phyloP scores from a whole-genome alignment of 2,797 vertebrate species.

The Jordanella pulchra region DNA sequence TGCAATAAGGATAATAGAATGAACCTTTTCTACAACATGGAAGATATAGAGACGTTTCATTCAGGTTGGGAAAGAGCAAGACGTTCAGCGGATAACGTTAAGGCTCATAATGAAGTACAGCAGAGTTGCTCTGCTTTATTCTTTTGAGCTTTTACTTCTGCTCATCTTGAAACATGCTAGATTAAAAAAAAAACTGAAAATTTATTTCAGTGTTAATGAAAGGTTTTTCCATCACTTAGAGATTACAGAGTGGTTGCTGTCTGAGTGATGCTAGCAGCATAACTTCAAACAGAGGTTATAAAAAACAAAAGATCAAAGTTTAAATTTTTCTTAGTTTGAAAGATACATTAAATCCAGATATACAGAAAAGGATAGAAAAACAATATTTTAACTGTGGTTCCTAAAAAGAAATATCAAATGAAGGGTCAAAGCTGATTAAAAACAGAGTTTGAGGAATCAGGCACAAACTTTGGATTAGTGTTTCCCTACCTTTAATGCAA shows the following conservation, averaged over 20 bases:
- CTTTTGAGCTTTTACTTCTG: neutral
- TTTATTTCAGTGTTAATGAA: neutral
- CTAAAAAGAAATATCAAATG: neutral
- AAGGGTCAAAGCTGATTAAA: neutral
- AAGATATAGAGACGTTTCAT: neutral
- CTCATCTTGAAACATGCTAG: neutral
- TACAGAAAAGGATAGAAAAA: neutral
- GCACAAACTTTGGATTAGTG: neutral
- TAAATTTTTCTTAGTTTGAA: neutral
- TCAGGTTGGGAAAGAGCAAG: neutral
- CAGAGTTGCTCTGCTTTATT: neutral
- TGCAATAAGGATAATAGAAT: neutral
- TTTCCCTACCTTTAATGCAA: conserved; percentile 10
- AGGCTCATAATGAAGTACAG: neutral
- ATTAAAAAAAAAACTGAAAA: too few species aligned
- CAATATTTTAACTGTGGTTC: neutral
- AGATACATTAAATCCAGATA: neutral
- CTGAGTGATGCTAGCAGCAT: neutral
- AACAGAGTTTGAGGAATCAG: neutral
- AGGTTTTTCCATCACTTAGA: neutral
- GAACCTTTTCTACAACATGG: neutral
- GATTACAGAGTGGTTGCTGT: neutral
- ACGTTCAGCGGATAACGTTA: neutral
- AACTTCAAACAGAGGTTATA: neutral
- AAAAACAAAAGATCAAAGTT: neutral